phyloP scores from a whole-genome alignment of 2,888 invertebrate genomes.

The Helicoverpa assulta region DNA sequence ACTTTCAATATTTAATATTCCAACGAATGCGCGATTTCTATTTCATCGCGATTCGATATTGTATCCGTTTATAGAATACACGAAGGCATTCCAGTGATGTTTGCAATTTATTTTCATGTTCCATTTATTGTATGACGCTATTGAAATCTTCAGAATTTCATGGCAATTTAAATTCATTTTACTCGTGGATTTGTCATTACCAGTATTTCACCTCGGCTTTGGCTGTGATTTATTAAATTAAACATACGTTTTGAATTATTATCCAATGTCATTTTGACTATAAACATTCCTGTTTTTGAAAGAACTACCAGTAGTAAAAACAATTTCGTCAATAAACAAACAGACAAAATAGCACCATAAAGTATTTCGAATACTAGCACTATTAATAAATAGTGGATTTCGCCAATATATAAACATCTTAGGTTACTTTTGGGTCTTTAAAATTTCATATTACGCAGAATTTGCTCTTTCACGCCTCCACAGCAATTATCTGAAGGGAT shows the following conservation, averaged over 20 bases:
- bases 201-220: neutral
- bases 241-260: too few species aligned
- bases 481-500: slow-evolving; percentile 15
- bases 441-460: neutral
- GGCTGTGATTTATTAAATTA: too few species aligned
- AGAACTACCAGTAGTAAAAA: too few species aligned
- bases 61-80: slow-evolving; percentile 55
- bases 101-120: slow-evolving; percentile 43
- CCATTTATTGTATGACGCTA: slow-evolving; percentile 2
- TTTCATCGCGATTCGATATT: slow-evolving; percentile 40
- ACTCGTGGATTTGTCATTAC: neutral
- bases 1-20: slow-evolving; percentile 53
- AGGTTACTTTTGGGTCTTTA: neutral
- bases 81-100: slow-evolving; percentile 34
- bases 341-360: too few species aligned
- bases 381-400: too few species aligned
- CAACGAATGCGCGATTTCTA: slow-evolving; percentile 54
- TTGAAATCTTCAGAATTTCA: slow-evolving; percentile 19
- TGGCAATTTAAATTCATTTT: slow-evolving; percentile 1
- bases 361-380: too few species aligned
- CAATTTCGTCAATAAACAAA: too few species aligned
- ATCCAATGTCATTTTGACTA: too few species aligned
- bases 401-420: neutral
- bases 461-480: neutral
- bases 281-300: too few species aligned